These are phyloP conservation scores for Chloroclystis v-ata DNA, from an alignment of 2,888 invertebrate genomes.

Conservation along the genomic window DNA sequence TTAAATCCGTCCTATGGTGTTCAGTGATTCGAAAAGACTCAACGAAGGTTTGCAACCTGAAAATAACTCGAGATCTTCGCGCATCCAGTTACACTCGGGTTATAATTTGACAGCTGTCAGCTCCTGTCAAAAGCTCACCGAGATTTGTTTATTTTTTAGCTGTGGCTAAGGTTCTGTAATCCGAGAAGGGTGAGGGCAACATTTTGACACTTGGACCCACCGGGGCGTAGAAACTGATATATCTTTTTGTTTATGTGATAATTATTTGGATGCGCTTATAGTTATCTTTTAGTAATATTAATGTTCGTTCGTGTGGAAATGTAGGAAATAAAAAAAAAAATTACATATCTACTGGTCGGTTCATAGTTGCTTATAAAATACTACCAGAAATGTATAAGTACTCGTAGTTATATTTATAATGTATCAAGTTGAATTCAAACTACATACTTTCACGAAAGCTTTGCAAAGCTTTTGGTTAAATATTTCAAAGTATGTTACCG, in stretches of 20 bases:
- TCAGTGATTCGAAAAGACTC: no score
- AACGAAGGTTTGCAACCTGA: background rate
- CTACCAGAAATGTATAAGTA: no score
- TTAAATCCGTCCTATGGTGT: no score
- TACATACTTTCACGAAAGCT: no score
- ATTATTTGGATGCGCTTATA: slow-evolving; percentile 1
- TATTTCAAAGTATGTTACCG: background rate
- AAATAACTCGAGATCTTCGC: background rate
- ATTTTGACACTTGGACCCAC: slow-evolving; percentile 14
- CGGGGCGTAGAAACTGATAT: slow-evolving; percentile 1
- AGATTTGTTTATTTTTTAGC: no score
- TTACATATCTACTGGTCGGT: no score
- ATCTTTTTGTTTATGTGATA: slow-evolving; percentile 3
- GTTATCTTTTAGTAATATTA: background rate
- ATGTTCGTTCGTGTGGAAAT: no score
- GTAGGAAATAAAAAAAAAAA: no score
- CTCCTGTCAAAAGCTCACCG: slow-evolving; percentile 14
- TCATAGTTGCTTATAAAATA: no score
- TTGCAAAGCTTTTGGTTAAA: no score
- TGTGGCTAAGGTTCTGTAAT: slow-evolving; percentile 11
- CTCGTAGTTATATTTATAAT: no score
- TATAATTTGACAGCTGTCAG: slow-evolving; percentile 17
- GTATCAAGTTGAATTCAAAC: no score
- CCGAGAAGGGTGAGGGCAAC: slow-evolving; percentile 1
- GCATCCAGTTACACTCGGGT: slow-evolving; percentile 11